Conservation (phyloP, 1,140 invertebrate genomes). For the Conopomorpha cramerella region DNA sequence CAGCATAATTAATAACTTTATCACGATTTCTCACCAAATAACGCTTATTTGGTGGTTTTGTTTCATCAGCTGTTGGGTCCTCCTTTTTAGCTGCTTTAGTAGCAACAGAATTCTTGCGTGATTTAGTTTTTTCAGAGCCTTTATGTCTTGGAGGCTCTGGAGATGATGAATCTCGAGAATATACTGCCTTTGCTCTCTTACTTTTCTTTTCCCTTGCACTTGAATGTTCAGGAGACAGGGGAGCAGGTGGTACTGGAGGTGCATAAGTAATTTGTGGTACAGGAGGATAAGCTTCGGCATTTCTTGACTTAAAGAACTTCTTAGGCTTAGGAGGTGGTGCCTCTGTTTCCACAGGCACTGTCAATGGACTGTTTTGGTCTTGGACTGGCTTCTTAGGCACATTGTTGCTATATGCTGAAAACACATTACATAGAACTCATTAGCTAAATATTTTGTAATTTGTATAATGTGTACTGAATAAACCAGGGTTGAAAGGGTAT, state of each 20-base stretch:
- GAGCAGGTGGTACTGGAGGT: constrained; percentile 53
- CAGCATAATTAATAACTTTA: constrained; percentile 58
- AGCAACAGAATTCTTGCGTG: constrained; percentile 42
- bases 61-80: constrained; percentile 30
- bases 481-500: constrained; percentile 6
- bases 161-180: constrained; percentile 49
- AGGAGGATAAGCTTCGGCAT: constrained; percentile 64
- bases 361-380: constrained; percentile 62
- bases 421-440: too few species aligned
- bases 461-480: too few species aligned
- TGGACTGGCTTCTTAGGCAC: constrained; percentile 59
- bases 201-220: constrained; percentile 53
- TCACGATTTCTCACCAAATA: constrained; percentile 51
- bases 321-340: constrained; percentile 72
- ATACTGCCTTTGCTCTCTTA: constrained; percentile 29
- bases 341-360: constrained; percentile 59
- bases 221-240: constrained; percentile 64
- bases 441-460: too few species aligned
- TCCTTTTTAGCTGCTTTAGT: constrained; percentile 53
- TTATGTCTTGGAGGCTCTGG: constrained; percentile 43
- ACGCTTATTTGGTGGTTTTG: constrained; percentile 51
- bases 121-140: constrained; percentile 43
- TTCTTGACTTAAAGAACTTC: constrained; percentile 90
- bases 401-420: constrained; percentile 50
- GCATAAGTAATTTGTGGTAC: constrained; percentile 59